phyloP scores from a whole-genome alignment of 1,140 invertebrate species.

The Dufourea novaeangliae region DNA sequence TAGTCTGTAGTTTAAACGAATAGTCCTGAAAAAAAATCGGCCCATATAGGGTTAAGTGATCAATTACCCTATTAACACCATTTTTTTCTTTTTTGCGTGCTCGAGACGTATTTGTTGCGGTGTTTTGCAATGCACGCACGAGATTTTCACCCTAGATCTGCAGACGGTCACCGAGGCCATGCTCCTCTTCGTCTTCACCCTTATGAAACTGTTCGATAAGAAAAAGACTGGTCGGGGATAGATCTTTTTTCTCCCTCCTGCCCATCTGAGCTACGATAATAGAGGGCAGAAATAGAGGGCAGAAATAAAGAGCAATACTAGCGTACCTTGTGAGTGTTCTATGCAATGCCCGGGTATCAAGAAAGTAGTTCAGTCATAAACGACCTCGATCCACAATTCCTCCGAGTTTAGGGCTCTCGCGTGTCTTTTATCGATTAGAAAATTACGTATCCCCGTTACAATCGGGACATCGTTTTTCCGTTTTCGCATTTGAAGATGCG shows the following conservation, averaged over 20 bases:
- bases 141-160: too few species aligned
- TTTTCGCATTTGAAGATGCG: too few species aligned
- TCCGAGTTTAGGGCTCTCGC: constrained; percentile 14
- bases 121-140: background rate
- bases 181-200: background rate
- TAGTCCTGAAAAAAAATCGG: too few species aligned
- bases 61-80: too few species aligned
- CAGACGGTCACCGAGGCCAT: background rate
- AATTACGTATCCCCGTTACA: background rate
- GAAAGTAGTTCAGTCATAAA: constrained; percentile 12
- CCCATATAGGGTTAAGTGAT: too few species aligned
- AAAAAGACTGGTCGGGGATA: background rate
- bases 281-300: background rate
- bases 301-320: too few species aligned
- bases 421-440: constrained; percentile 27
- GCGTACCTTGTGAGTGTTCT: background rate
- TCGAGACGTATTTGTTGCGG: too few species aligned
- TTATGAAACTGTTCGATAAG: background rate
- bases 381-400: constrained; percentile 10
- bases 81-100: too few species aligned
- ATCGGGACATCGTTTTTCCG: background rate
- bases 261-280: background rate
- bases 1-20: too few species aligned
- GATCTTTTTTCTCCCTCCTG: too few species aligned
- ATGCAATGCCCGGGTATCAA: background rate